Conservation (phyloP, 2,888 invertebrate genomes). For the Thecophora atra region DNA sequence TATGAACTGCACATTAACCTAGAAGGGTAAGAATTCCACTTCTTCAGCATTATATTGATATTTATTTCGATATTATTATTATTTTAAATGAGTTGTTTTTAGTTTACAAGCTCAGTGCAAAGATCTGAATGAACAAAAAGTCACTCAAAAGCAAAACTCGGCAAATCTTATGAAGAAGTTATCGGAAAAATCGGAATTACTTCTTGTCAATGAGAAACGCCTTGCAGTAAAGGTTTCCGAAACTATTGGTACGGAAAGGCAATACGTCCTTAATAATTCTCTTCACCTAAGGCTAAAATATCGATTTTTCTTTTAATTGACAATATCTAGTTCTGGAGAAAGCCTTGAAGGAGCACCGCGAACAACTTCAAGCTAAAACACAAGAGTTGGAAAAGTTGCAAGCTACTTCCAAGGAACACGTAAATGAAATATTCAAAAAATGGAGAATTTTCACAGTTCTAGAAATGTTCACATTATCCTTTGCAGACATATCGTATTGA, state of each 20-base stretch:
- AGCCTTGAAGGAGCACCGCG: conserved; percentile 54
- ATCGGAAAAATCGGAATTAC: conserved; percentile 56
- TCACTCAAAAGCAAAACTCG: conserved; percentile 57
- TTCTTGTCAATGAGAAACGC: conserved; percentile 58
- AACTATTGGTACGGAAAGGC: conserved; percentile 50
- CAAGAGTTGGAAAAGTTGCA: conserved; percentile 57
- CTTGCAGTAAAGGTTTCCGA: conserved; percentile 59
- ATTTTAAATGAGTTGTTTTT: conserved; percentile 34
- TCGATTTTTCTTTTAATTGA: background rate
- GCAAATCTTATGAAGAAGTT: conserved; percentile 59
- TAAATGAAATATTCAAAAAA: conserved; percentile 42
- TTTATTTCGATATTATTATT: background rate
- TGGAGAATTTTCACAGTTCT: background rate
- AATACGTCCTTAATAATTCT: background rate
- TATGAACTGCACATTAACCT: conserved; percentile 62
- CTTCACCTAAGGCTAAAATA: background rate
- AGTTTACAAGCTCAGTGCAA: conserved; percentile 61
- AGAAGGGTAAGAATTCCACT: conserved; percentile 52
- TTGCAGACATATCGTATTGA: conserved; percentile 57
- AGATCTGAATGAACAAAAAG: conserved; percentile 59
- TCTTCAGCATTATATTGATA: background rate
- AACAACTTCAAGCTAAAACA: conserved; percentile 51
- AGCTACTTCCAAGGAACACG: conserved; percentile 56
- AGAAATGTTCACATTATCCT: background rate
- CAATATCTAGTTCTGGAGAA: conserved; percentile 51